phyloP scores from a whole-genome alignment of 2,113 vertebrate genomes.

The Odobenus rosmarus region DNA sequence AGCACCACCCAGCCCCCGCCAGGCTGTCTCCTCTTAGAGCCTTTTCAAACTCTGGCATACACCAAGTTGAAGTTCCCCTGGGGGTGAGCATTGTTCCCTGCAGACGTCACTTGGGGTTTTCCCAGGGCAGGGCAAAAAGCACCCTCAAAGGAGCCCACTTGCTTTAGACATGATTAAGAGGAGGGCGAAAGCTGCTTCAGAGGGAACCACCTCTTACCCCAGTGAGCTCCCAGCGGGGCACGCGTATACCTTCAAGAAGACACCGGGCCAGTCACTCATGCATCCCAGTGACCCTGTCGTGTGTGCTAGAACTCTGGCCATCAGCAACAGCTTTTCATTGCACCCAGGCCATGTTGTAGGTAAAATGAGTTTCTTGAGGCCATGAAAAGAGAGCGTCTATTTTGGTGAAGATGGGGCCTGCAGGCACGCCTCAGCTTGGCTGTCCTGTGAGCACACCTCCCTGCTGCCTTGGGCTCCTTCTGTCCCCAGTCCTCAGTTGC shows the following conservation, averaged over 20 bases:
- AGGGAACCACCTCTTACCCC: neutral
- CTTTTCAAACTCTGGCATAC: neutral
- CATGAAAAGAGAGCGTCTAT: neutral
- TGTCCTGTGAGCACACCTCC: neutral
- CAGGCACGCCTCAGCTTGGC: neutral
- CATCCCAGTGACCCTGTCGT: fast-evolving
- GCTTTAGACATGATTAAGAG: neutral
- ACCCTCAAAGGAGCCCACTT: neutral
- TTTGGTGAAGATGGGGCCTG: neutral
- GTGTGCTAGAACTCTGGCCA: neutral
- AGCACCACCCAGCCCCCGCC: fast-evolving
- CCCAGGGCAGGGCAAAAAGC: neutral
- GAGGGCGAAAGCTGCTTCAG: neutral
- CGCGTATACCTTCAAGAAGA: neutral
- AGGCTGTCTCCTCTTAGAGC: neutral
- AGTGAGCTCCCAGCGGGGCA: neutral
- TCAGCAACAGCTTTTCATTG: neutral
- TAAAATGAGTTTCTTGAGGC: neutral
- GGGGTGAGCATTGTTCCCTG: neutral
- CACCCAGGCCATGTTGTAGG: neutral
- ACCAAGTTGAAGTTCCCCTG: neutral
- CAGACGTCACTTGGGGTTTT: neutral
- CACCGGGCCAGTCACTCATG: fast-evolving
- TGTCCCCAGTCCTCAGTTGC: neutral
- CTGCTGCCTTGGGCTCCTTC: neutral